Percentiles rank a stretch among this genome's conserved stretches.
Conservation (phyloP, 1,140 invertebrate genomes). For the Drosophila ananassae region DNA sequence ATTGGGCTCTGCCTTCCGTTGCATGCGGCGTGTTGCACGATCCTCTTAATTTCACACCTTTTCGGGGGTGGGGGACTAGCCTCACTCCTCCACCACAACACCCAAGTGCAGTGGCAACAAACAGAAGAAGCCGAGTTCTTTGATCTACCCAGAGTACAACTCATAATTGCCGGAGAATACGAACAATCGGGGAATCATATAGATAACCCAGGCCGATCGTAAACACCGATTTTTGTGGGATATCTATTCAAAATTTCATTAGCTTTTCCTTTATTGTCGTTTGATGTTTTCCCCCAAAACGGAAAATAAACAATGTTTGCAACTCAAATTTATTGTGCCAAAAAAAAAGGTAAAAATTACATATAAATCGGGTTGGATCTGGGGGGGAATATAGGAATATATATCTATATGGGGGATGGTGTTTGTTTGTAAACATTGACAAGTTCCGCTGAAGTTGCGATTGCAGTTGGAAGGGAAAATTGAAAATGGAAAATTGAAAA, state of each 20-base stretch:
- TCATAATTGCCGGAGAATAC: constrained; percentile 62
- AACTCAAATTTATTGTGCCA: constrained; percentile 69
- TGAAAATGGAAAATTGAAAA: constrained; percentile 45
- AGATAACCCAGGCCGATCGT: constrained; percentile 60
- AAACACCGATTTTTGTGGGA: constrained; percentile 69
- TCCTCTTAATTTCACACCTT: constrained; percentile 65
- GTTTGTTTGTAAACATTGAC: constrained; percentile 77
- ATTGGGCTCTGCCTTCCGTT: constrained; percentile 59
- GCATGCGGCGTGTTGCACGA: constrained; percentile 26
- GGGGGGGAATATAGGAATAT: background rate
- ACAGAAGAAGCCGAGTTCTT: constrained; percentile 64
- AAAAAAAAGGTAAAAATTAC: constrained; percentile 39
- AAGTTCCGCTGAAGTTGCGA: constrained; percentile 70
- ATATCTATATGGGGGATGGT: constrained; percentile 57
- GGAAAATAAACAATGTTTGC: constrained; percentile 73
- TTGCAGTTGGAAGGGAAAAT: constrained; percentile 37
- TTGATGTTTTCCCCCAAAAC: constrained; percentile 71
- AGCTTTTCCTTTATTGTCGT: constrained; percentile 60
- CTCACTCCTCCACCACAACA: constrained; percentile 43
- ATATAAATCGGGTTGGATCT: constrained; percentile 57
- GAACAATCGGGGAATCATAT: constrained; percentile 44
- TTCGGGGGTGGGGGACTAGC: constrained; percentile 8
- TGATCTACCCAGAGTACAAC: constrained; percentile 59
- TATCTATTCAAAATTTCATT: constrained; percentile 36
- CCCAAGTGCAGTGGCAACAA: constrained; percentile 76